phyloP scores from a whole-genome alignment of 2,888 invertebrate genomes.

The Quadroppia sp. region DNA sequence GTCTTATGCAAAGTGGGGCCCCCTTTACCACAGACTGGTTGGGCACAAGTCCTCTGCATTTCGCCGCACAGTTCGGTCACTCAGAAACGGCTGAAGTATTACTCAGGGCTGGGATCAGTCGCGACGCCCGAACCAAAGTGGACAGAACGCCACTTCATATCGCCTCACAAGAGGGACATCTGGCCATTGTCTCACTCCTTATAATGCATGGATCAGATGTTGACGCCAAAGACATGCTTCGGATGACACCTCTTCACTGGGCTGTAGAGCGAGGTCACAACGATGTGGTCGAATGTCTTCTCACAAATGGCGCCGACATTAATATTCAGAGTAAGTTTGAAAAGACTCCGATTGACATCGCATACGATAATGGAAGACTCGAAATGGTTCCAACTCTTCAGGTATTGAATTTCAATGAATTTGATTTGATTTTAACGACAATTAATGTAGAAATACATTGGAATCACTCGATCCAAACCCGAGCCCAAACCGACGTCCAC shows the following conservation, averaged over 20 bases:
- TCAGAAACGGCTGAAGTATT: constrained; percentile 64
- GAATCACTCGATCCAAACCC: constrained; percentile 1
- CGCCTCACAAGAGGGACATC: constrained; percentile 78
- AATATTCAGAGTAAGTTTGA: constrained; percentile 67
- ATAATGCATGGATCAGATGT: constrained; percentile 67
- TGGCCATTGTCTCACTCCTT: constrained; percentile 66
- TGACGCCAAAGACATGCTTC: constrained; percentile 71
- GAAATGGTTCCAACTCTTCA: constrained; percentile 54
- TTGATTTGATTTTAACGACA: neutral
- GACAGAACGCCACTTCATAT: constrained; percentile 86
- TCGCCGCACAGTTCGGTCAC: constrained; percentile 72
- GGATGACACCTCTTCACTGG: constrained; percentile 93
- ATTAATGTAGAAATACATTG: constrained; percentile 26
- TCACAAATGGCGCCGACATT: constrained; percentile 70
- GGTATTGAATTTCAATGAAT: no score
- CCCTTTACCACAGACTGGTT: constrained; percentile 93
- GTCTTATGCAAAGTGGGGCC: constrained; percentile 76
- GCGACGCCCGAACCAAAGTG: constrained; percentile 85
- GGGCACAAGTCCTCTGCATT: constrained; percentile 83
- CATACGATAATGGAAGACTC: constrained; percentile 61
- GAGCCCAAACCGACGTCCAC: constrained; percentile 4
- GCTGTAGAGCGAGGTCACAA: constrained; percentile 76
- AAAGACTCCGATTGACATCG: constrained; percentile 65
- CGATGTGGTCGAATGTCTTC: constrained; percentile 64
- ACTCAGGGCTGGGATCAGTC: constrained; percentile 76